phyloP scores from a whole-genome alignment of 1,140 invertebrate species.

The Drosophila oshimai region DNA sequence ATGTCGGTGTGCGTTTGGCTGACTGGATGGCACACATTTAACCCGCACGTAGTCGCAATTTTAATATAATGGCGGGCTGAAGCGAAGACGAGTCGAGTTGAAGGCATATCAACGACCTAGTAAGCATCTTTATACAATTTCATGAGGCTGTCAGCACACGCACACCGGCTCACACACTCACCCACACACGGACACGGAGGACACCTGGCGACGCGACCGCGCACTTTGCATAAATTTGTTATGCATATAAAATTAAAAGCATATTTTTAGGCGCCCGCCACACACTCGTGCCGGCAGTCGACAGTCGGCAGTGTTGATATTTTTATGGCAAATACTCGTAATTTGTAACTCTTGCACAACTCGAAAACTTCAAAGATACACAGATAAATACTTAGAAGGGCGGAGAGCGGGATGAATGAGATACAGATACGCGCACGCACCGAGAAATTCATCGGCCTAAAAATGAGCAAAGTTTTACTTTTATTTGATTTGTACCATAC shows the following conservation, averaged over 20 bases:
- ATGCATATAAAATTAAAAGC: constrained; percentile 82
- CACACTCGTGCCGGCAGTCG: background rate
- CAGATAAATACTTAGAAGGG: constrained; percentile 20
- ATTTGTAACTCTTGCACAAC: constrained; percentile 67
- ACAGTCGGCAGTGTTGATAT: constrained; percentile 60
- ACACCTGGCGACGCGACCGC: constrained; percentile 55
- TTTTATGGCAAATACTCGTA: constrained; percentile 68
- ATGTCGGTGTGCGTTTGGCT: constrained; percentile 21
- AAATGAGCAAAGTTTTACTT: constrained; percentile 76
- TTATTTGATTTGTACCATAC: constrained; percentile 46
- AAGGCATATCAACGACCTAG: constrained; percentile 73
- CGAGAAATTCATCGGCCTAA: constrained; percentile 27
- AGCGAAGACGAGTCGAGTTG: constrained; percentile 43
- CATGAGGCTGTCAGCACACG: constrained; percentile 61
- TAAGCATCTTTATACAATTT: constrained; percentile 80
- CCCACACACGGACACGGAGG: background rate
- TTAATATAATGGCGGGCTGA: constrained; percentile 63
- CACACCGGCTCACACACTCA: constrained; percentile 1
- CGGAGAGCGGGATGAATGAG: background rate
- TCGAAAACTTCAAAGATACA: constrained; percentile 48
- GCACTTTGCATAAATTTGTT: constrained; percentile 79
- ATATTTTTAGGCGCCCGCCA: constrained; percentile 63
- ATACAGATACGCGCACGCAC: constrained; percentile 17
- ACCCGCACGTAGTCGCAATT: constrained; percentile 74
- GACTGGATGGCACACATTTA: constrained; percentile 60